These are phyloP conservation scores for Phoenicopterus ruber DNA, from an alignment of 2,113 vertebrate species.

Conservation along the genomic window DNA sequence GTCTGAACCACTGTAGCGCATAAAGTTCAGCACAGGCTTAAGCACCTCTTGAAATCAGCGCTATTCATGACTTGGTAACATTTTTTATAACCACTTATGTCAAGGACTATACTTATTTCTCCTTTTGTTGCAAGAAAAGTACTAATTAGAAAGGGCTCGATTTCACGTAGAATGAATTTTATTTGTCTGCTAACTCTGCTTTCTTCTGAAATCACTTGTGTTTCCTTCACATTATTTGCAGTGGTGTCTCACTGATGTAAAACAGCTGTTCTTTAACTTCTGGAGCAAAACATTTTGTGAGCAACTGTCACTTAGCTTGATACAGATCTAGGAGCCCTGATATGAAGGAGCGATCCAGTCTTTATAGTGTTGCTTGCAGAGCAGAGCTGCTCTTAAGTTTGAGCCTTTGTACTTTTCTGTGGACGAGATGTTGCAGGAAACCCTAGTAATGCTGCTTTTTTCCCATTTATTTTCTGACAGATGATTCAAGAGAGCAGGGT, in stretches of 20 bases:
- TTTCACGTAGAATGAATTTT: background rate
- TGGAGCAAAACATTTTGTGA: background rate
- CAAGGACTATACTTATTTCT: background rate
- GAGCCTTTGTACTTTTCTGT: background rate
- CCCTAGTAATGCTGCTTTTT: background rate
- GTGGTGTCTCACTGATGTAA: background rate
- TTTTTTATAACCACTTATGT: background rate
- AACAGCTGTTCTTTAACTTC: background rate
- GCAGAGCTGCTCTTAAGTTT: background rate
- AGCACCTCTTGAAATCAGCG: background rate
- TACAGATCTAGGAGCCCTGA: background rate
- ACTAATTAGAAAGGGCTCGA: background rate
- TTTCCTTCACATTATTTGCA: background rate
- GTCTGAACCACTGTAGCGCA: background rate
- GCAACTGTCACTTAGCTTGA: background rate
- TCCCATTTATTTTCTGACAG: conserved; percentile 68
- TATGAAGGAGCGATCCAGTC: background rate
- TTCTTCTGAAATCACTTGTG: background rate
- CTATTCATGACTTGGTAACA: background rate
- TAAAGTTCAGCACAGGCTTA: background rate
- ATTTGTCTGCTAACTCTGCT: background rate
- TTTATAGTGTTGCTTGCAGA: background rate
- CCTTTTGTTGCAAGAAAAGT: background rate
- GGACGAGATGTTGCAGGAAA: background rate
- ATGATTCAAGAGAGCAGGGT: conserved; percentile 91